Evolutionary conservation across 30 jellyfish, hydroid and myxozoan genomes (phyloP), one percentile per base, ranked within the genome.

Genomic region (Turritopsis rubra): DNA sequence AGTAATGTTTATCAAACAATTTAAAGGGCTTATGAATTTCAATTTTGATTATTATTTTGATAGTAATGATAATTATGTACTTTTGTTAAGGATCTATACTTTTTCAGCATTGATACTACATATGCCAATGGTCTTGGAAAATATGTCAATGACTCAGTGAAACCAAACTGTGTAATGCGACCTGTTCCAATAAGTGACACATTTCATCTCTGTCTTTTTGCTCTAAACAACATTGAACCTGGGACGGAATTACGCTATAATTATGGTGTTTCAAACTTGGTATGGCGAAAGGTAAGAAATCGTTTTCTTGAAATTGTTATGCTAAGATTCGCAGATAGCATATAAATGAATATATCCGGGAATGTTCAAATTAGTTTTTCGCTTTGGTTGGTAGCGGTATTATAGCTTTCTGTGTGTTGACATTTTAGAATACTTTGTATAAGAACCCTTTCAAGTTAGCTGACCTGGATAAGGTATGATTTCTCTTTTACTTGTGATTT

Each of bases 61-160:
- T n/a, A 0, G 73, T 60, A 23, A 68, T 68, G 28, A 68, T 27
- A 68, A 23, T n/a, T 22, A 8, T 21, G 76, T 66, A 1, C 19
- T 68, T 1, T 27, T 27, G 19, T 68, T 21, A 18, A 18, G 19
- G 21, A 60, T 60, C 19, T 68, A 7, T 68, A n/a, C 8, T 1
- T 9, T 23, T 68, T 68, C 30, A 68, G 77, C 30, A 27, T 68
- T 68, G 77, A 68, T 19, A 22, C 77, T 68, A 68, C 77, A 7
- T 68, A 7, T 68, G 30, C 77, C 77, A 68, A 23, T 68, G 77
- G 77, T 8, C 30, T 68, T n/a, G 77, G 77, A 68, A 68, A 68
- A 22, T 68, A 7, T 27, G 30, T 68, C 28, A 68, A 68, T 0
- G 1, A 68, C 19, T 68, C 77, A 17, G 30, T n/a, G 77, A 68